These are phyloP conservation scores for Chloropsis hardwickii DNA, from an alignment of 2,113 vertebrate species.

Conservation along the genomic window DNA sequence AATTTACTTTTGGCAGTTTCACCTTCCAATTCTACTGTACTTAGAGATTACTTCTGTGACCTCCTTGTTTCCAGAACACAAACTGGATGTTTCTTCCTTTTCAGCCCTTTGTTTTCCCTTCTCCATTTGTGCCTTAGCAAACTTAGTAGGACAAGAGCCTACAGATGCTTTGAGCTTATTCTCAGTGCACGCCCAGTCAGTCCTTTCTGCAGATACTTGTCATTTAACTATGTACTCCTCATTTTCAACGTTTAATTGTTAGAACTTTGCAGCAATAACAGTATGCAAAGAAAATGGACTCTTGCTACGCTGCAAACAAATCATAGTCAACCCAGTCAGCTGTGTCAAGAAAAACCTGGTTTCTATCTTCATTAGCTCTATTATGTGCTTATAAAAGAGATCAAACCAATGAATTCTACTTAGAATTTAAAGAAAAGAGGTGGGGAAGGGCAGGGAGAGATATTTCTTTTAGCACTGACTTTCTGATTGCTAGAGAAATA, in stretches of 20 bases:
- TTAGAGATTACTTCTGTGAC: neutral
- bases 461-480: neutral
- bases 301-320: neutral
- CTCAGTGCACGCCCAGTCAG: neutral
- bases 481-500: neutral
- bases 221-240: neutral
- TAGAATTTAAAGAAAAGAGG: rapidly evolving
- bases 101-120: neutral
- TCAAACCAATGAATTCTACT: neutral
- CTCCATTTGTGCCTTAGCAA: neutral
- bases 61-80: neutral
- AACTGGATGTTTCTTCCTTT: neutral
- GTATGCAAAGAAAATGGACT: neutral
- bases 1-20: neutral
- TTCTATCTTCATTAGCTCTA: neutral
- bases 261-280: neutral
- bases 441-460: rapidly evolving
- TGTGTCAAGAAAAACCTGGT: neutral
- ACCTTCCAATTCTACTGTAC: neutral
- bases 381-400: neutral
- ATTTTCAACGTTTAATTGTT: neutral
- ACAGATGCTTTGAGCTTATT: neutral
- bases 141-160: neutral
- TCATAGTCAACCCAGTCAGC: neutral
- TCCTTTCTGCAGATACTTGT: neutral